Conservation (phyloP, 2,888 invertebrate species). For the Aphidoletes aphidimyza region DNA sequence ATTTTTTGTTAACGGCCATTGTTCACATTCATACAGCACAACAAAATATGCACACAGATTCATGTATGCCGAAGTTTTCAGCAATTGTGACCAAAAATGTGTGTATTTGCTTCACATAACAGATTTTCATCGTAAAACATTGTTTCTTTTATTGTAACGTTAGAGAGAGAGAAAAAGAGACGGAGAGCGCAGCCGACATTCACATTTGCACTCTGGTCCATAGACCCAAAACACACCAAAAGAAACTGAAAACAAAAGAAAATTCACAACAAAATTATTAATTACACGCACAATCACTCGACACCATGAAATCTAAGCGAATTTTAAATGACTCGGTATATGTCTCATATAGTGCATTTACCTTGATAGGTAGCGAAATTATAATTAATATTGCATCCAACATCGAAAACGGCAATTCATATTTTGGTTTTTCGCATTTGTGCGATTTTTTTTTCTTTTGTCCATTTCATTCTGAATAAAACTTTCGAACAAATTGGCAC, state of each 20-base stretch:
- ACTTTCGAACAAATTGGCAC: too few species aligned
- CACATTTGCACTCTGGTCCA: conserved; percentile 22
- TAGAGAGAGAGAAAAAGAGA: too few species aligned
- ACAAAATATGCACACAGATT: conserved; percentile 4
- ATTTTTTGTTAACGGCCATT: conserved; percentile 1
- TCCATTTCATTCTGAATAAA: too few species aligned
- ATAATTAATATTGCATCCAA: too few species aligned
- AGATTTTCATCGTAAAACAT: not conserved
- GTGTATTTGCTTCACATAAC: not conserved
- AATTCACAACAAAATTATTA: conserved; percentile 47
- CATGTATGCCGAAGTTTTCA: too few species aligned
- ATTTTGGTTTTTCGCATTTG: too few species aligned
- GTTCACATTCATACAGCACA: conserved; percentile 32
- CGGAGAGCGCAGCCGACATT: too few species aligned
- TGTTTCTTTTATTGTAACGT: conserved; percentile 49
- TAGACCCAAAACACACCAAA: conserved; percentile 41
- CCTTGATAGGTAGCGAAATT: not conserved
- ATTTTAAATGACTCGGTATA: conserved; percentile 14
- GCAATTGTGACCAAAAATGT: conserved; percentile 50
- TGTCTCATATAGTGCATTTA: not conserved
- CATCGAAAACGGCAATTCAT: too few species aligned
- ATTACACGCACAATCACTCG: conserved; percentile 49
- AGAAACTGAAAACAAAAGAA: conserved; percentile 7
- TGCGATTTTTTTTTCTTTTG: too few species aligned
- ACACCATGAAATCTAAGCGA: conserved; percentile 38